phyloP scores from a whole-genome alignment of 2,113 vertebrate genomes.

The Vulpes vulpes region DNA sequence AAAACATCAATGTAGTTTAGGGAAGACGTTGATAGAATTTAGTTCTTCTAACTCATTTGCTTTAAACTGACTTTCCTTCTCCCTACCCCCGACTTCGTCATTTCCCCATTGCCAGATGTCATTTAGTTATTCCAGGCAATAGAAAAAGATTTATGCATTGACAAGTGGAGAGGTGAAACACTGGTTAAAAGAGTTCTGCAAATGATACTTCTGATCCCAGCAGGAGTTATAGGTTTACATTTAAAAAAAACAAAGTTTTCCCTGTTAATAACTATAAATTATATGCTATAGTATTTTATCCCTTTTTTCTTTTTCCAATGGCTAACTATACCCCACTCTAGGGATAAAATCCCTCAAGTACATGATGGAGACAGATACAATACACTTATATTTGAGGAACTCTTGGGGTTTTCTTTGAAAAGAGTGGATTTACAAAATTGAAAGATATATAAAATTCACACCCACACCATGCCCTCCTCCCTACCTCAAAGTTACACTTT shows the following conservation, averaged over 20 bases:
- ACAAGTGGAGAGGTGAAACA: slow-evolving; percentile 87
- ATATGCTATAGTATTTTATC: slow-evolving; percentile 67
- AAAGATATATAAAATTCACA: slow-evolving; percentile 71
- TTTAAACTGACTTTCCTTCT: slow-evolving; percentile 45
- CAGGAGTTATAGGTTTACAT: slow-evolving; percentile 82
- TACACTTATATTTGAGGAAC: slow-evolving; percentile 67
- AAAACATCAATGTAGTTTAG: slow-evolving; percentile 39
- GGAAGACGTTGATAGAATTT: not conserved
- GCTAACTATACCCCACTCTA: slow-evolving; percentile 76
- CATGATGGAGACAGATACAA: slow-evolving; percentile 61
- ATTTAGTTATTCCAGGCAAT: slow-evolving; percentile 84
- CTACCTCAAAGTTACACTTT: slow-evolving; percentile 2
- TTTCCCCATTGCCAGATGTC: slow-evolving; percentile 78
- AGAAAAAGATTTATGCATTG: slow-evolving; percentile 88
- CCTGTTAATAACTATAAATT: slow-evolving; percentile 86
- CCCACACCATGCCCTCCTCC: not conserved
- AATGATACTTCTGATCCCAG: slow-evolving; percentile 88
- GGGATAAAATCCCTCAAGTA: slow-evolving; percentile 74
- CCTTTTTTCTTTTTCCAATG: slow-evolving; percentile 50
- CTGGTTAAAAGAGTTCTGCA: slow-evolving; percentile 86
- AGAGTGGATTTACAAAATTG: slow-evolving; percentile 76
- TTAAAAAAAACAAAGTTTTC: slow-evolving; percentile 71
- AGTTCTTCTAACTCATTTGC: slow-evolving; percentile 54
- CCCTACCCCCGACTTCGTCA: slow-evolving; percentile 35
- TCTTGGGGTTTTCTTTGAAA: slow-evolving; percentile 67